Evolutionary conservation across 2,113 vertebrate genomes (phyloP), one percentile per base, ranked within the genome.

Genomic region (Orthonyx spaldingii): DNA sequence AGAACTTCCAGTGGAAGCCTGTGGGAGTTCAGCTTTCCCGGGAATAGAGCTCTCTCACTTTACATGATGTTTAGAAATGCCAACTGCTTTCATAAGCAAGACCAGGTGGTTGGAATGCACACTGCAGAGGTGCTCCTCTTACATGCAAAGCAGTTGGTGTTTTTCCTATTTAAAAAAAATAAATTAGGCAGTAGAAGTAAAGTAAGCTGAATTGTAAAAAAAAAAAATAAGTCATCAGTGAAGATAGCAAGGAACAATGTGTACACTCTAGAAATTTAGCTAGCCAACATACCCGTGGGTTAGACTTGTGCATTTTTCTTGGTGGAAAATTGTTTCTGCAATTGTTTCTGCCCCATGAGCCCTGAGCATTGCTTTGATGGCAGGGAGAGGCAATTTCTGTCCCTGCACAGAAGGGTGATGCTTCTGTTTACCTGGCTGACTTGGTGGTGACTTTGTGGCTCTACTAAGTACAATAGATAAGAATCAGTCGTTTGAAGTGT

Each of bases 241-340:
- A 80, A 80, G 46, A 32, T 23, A n/a, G 50, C 49, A 49, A 80
- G 50, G 50, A 92, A 15, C 1, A 4, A 3, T 32, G 7, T 32
- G 15, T 49, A 17, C 7, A 6, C 7, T 74, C 11, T 28, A 53
- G 60, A 81, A 69, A 47, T 60, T 33, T 8, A 57, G 22, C 32
- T 49, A 33, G 30, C 27, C 55, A 21, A 1, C 2, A 1, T 37
- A 70, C 19, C 64, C 1, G 0, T 17, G 7, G 9, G 39, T 24
- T 44, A 66, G 71, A 35, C 10, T 14, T 7, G 2, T 26, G 23
- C 2, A 0, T 49, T 74, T 74, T 39, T 60, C 32, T 69, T 55
- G 20, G 14, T 52, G 52, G 35, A 84, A 71, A 53, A 66, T 9
- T 9, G 35, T 56, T 65, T 49, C 50, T 85, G n/a, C 60, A 47